Evolutionary conservation across 2,888 invertebrate genomes (phyloP), one percentile per base, ranked within the genome.

Genomic region (Ctenicera cuprea): DNA sequence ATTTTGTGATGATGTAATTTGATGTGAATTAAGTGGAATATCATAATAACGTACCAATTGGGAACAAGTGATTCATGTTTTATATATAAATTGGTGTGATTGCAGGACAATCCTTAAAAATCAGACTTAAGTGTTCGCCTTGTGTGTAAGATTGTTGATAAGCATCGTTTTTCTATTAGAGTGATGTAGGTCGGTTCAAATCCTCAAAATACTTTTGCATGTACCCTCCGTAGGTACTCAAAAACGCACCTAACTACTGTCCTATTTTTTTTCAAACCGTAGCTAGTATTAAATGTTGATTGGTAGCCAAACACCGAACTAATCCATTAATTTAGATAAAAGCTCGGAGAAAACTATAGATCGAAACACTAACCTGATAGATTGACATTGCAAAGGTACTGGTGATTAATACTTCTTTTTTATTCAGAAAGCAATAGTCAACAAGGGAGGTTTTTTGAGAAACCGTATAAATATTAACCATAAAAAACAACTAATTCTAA

Each of bases 101-200:
- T 83, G 83, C 82, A 83, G 81, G 84, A 85, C 84, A 84, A 84
- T 84, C 84, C 78, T 71, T 77, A 74, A 78, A 79, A 75, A 72
- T 68, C 75, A 78, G 73, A 77, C 68, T 78, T 77, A 76, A 79
- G 79, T 80, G 81, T 81, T 76, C 80, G 82, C 80, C 82, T 82
- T 80, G 79, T 79, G 79, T 83, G 81, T 82, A 77, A 77, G 76
- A 79, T 79, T 68, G 68, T 69, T 63, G 59, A 69, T 63, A 57
- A 22, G 57, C 63, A 71, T 68, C 57, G 71, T 75, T 69, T 33
- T 57, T 71, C 67, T 67, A 72, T 68, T 72, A 54, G 68, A 65
- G 75, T 61, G n/a, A 54, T 52, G 74, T 71, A 68, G 74, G 54
- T 74, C 74, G 52, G 67, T 71, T 71, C 54, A 54, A 57, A 74